A percentile compares a stretch with the other conserved stretches of the same genome.
Evolutionary conservation across 2,113 vertebrate genomes (phyloP).

Genomic region (Peromyscus californicus): DNA sequence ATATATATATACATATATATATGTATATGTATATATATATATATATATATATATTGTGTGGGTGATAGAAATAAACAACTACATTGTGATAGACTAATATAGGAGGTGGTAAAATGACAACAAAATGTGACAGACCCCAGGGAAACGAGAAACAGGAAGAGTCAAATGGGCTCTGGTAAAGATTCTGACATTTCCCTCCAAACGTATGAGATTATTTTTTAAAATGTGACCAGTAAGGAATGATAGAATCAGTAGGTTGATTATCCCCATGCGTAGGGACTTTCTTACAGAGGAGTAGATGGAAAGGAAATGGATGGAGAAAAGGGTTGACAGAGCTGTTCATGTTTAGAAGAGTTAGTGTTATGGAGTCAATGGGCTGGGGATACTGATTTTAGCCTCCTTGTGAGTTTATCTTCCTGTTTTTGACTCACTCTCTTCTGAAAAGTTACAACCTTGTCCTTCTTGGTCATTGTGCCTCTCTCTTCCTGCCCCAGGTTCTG

Average conservation of each 20-base stretch:
- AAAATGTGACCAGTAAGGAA: neutral
- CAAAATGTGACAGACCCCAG: neutral
- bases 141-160: neutral
- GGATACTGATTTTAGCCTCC: neutral
- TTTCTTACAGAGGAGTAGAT: neutral
- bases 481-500: neutral
- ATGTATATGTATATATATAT: too few relatives aligned
- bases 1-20: too few relatives aligned
- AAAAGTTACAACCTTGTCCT: neutral
- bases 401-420: neutral
- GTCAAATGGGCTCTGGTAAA: neutral
- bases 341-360: neutral
- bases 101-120: neutral
- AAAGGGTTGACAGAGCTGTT: neutral
- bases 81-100: neutral
- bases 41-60: neutral
- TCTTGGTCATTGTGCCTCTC: neutral
- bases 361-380: neutral
- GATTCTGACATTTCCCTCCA: neutral
- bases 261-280: neutral
- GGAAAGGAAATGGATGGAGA: rapidly evolving
- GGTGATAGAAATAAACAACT: neutral
- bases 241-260: neutral
- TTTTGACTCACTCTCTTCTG: neutral
- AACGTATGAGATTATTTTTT: conserved; percentile 7